Conservation (phyloP, 1,140 invertebrate species). For the Melitaea cinxia region DNA sequence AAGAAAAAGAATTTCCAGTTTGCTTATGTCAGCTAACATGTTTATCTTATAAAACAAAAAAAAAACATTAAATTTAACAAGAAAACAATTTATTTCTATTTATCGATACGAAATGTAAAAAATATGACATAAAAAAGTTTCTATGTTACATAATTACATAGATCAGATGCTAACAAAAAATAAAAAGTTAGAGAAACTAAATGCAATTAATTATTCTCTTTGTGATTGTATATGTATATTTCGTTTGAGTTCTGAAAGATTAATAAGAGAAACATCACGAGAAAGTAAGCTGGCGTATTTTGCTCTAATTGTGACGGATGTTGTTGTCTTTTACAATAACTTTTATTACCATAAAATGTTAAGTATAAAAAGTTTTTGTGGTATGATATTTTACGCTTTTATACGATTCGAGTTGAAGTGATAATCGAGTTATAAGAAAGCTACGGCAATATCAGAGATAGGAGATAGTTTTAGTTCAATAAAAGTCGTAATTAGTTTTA, state of each 20-base stretch:
- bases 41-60: no score
- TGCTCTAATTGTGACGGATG: conserved; percentile 55
- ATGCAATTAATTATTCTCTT: conserved; percentile 30
- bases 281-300: conserved; percentile 68
- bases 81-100: no score
- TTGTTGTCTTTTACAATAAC: conserved; percentile 29
- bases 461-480: no score
- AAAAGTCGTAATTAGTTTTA: no score
- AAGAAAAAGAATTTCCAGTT: no score
- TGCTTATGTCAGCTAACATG: no score
- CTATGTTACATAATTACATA: conserved; percentile 4
- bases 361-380: neutral
- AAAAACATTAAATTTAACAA: no score
- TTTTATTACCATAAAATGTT: conserved; percentile 24
- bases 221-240: conserved; percentile 25
- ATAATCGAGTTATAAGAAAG: neutral
- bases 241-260: conserved; percentile 32
- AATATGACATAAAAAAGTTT: neutral
- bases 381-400: conserved; percentile 2
- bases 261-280: conserved; percentile 58
- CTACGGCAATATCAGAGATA: no score
- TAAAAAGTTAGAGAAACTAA: conserved; percentile 26
- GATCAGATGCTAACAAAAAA: conserved; percentile 13
- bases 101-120: no score
- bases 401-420: neutral